phyloP scores from a whole-genome alignment of 2,888 invertebrate species.

The Parnassius glacialis region DNA sequence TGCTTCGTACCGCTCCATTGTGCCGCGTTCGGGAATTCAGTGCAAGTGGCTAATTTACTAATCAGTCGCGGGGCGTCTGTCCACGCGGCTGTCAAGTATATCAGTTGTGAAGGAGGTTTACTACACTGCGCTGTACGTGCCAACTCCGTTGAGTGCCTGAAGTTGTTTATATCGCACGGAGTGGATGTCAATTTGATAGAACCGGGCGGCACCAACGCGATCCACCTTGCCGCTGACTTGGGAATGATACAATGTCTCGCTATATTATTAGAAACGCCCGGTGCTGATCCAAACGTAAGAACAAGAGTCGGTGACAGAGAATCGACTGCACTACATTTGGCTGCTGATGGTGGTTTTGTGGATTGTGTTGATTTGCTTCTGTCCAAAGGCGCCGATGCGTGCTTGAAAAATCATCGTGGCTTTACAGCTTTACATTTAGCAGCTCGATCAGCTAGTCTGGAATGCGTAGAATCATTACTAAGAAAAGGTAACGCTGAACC shows the following conservation, averaged over 20 bases:
- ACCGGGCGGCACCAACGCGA: slow-evolving; percentile 88
- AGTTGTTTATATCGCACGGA: slow-evolving; percentile 87
- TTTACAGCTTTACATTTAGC: slow-evolving; percentile 94
- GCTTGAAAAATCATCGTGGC: slow-evolving; percentile 87
- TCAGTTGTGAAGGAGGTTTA: slow-evolving; percentile 87
- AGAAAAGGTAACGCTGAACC: slow-evolving; percentile 88
- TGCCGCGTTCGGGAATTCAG: slow-evolving; percentile 93
- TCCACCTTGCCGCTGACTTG: slow-evolving; percentile 90
- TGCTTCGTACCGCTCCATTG: slow-evolving; percentile 92
- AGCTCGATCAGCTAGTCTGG: slow-evolving; percentile 88
- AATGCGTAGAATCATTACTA: slow-evolving; percentile 89
- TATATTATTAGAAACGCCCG: slow-evolving; percentile 87
- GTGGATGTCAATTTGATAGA: slow-evolving; percentile 88
- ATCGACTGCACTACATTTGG: slow-evolving; percentile 90
- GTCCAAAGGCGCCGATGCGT: slow-evolving; percentile 87
- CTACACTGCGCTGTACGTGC: slow-evolving; percentile 93
- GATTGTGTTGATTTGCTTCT: slow-evolving; percentile 89
- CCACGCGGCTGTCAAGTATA: slow-evolving; percentile 83
- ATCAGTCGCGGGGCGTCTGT: slow-evolving; percentile 86
- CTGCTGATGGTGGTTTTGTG: slow-evolving; percentile 92
- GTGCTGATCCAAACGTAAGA: slow-evolving; percentile 85
- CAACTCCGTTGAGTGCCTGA: slow-evolving; percentile 90
- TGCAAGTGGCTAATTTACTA: slow-evolving; percentile 89
- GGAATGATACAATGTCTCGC: slow-evolving; percentile 88
- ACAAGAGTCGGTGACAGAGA: slow-evolving; percentile 87